Evolutionary conservation across 2,797 vertebrate genomes (phyloP).

Genomic region (Sebastes ruberrimus): DNA sequence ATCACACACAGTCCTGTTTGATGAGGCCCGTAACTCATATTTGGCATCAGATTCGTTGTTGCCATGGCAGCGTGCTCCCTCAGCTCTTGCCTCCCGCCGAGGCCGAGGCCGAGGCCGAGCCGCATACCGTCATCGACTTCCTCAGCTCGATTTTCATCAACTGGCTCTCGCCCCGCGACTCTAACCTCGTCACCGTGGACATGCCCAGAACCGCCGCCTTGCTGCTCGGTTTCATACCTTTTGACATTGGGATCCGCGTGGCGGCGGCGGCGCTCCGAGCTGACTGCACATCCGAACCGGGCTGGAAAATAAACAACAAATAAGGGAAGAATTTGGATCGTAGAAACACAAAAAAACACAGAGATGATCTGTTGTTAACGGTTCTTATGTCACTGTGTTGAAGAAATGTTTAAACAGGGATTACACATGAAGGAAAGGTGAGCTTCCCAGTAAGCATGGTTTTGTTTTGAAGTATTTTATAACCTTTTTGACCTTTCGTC

Average conservation of each 20-base stretch:
- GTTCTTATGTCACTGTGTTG: background rate
- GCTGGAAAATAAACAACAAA: constrained; percentile 66
- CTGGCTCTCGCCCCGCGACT: constrained; percentile 92
- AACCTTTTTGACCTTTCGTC: no score
- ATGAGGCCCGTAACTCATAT: background rate
- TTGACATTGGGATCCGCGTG: constrained; percentile 93
- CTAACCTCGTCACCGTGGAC: constrained; percentile 89
- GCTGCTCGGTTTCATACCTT: constrained; percentile 92
- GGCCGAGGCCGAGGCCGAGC: constrained; percentile 61
- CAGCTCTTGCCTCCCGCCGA: constrained; percentile 87
- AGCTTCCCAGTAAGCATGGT: background rate
- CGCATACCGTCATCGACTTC: constrained; percentile 84
- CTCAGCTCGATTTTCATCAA: constrained; percentile 98
- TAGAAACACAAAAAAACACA: background rate
- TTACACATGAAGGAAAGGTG: background rate
- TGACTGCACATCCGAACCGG: constrained; percentile 87
- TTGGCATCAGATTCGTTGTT: constrained; percentile 22
- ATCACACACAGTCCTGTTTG: background rate
- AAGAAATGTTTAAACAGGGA: background rate
- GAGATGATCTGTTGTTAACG: no score
- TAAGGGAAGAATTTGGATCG: background rate
- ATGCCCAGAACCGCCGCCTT: constrained; percentile 88
- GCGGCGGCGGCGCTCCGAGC: constrained; percentile 83
- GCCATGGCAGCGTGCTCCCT: constrained; percentile 80
- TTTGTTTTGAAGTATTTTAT: background rate